phyloP scores from a whole-genome alignment of 1,140 invertebrate genomes.

The Hyposmocoma kahamanoa region DNA sequence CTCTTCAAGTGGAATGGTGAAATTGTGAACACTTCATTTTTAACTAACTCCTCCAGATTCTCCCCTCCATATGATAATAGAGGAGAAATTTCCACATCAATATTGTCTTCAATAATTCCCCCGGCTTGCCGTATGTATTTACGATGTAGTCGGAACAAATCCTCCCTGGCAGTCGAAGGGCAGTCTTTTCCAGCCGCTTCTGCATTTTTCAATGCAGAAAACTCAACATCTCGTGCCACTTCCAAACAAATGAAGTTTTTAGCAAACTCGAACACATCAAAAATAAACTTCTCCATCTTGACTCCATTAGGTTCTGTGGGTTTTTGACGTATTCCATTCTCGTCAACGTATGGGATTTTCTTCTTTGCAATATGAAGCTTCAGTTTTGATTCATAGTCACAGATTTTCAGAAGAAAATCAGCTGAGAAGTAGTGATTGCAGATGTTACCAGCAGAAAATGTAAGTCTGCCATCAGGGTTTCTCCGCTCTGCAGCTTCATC shows the following conservation, averaged over 20 bases:
- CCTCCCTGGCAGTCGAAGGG: conserved; percentile 87
- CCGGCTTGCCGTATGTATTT: conserved; percentile 89
- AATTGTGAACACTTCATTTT: conserved; percentile 78
- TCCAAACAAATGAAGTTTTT: conserved; percentile 95
- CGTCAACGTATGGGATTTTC: conserved; percentile 93
- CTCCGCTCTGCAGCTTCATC: conserved; percentile 87
- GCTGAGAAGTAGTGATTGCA: conserved; percentile 98
- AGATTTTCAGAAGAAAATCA: conserved; percentile 85
- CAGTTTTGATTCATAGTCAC: conserved; percentile 80
- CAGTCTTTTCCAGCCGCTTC: conserved; percentile 92
- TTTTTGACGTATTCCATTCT: conserved; percentile 80
- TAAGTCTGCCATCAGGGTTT: conserved; percentile 85
- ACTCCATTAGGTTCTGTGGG: conserved; percentile 94
- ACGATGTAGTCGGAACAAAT: conserved; percentile 87
- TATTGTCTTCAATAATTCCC: conserved; percentile 80
- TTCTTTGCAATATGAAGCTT: conserved; percentile 97
- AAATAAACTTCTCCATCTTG: conserved; percentile 99
- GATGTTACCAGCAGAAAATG: conserved; percentile 97
- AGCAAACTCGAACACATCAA: conserved; percentile 97
- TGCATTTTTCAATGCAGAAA: conserved; percentile 97
- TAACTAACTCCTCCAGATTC: conserved; percentile 79
- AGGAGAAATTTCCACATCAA: conserved; percentile 93
- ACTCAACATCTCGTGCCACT: conserved; percentile 94
- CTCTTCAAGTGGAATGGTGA: conserved; percentile 77
- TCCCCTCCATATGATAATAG: conserved; percentile 94